Evolutionary conservation across 2,113 vertebrate genomes (phyloP), one percentile per base, ranked within the genome.

Genomic region (Syngnathus typhle): DNA sequence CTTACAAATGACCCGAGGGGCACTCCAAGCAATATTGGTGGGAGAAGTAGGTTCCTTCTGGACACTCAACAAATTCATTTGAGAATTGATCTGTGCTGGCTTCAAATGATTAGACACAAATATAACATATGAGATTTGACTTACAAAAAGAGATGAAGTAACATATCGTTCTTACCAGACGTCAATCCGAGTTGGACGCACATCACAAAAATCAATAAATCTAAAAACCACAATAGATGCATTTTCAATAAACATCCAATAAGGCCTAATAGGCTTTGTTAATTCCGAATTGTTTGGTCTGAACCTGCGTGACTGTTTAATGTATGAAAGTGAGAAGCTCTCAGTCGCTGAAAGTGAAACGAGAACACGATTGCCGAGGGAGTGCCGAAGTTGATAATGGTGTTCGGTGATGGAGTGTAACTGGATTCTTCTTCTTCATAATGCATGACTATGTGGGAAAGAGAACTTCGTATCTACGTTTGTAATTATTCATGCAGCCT

Each of bases 1-100:
- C 93, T 93, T 88, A 96, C 94, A 91, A 93, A 85, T 91, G 91
- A 19, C 93, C 94, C 0, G 74, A 55, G 0, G 91, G 92, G 55
- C 93, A 95, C 63, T 94, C 90, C 54, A 93, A 75, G 81, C 93
- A 93, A 74, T 89, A 84, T 7, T 89, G 85, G 63, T 87, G 74
- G 1, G 74, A 65, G 65, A 91, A 88, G 78, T 91, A 92, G 60
- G 78, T 84, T 38, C 93, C 92, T 67, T 78, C 70, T 2, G 74
- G 85, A 82, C 94, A 96, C 44, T 77, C 43, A 37, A 84, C 54
- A 15, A 82, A 70, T 43, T 68, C 65, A 37, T 41, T 61, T n/a
- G 71, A 2, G 15, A 38, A 43, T 6, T 72, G 15, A 16, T 82
- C 80, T 65, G 64, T 74, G 58, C 74, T 84, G 15, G 77, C 75